These are phyloP conservation scores for Silurus asotus DNA, from an alignment of 2,113 vertebrate species.

Conservation along the genomic window DNA sequence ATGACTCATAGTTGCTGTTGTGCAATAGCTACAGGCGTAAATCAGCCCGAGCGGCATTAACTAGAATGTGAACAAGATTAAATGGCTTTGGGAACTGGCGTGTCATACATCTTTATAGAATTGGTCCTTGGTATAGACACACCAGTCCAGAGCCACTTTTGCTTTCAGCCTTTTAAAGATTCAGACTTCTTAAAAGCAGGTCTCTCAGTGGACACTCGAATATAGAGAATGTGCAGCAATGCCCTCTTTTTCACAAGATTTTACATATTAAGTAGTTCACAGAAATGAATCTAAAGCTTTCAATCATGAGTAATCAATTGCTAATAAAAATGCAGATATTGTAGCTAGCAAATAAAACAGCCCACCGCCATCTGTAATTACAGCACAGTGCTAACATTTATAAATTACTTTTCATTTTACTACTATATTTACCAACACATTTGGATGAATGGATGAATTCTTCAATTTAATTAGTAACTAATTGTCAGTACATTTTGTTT, in stretches of 20 bases:
- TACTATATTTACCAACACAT: not conserved
- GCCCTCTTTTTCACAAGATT: not conserved
- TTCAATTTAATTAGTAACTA: not conserved
- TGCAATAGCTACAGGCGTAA: constrained; percentile 63
- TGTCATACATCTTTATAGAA: constrained; percentile 69
- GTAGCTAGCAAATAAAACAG: not conserved
- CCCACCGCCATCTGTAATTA: not conserved
- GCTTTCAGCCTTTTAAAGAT: constrained; percentile 24
- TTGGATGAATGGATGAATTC: not conserved
- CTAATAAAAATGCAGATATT: not conserved
- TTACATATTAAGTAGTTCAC: not conserved
- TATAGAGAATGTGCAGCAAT: not conserved
- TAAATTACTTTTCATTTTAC: not conserved
- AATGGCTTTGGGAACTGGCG: constrained; percentile 68
- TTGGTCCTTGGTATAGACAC: constrained; percentile 40
- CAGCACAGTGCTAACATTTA: not conserved
- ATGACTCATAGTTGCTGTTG: constrained; percentile 64
- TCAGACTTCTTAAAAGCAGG: not conserved
- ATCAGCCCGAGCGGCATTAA: constrained; percentile 66
- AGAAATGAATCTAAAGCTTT: not conserved
- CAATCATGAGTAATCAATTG: no score
- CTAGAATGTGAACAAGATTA: constrained; percentile 64
- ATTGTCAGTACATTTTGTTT: not conserved
- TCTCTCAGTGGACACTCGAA: not conserved
- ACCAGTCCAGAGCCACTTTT: constrained; percentile 42